Evolutionary conservation across 2,888 invertebrate species (phyloP).

Genomic region (Drosophila gaucha): DNA sequence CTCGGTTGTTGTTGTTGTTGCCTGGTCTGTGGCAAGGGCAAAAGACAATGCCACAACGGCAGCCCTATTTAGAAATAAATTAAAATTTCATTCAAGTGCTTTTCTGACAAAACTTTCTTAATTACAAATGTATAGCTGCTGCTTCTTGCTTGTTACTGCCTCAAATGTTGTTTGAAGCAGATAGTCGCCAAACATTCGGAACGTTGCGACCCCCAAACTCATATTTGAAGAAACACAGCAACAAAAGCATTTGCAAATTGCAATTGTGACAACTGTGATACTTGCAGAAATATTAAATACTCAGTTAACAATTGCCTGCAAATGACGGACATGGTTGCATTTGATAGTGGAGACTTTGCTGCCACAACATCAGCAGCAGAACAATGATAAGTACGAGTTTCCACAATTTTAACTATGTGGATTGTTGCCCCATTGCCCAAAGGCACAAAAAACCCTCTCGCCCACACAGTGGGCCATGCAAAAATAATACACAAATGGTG

Average conservation of each 20-base stretch:
- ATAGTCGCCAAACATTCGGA: background rate
- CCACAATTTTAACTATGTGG: constrained; percentile 29
- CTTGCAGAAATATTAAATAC: background rate
- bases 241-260: background rate
- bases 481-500: constrained; percentile 66
- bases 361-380: constrained; percentile 9
- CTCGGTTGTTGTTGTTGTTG: constrained; percentile 31
- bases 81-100: constrained; percentile 78
- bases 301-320: constrained; percentile 43
- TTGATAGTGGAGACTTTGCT: constrained; percentile 45
- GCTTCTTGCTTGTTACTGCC: constrained; percentile 9
- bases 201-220: constrained; percentile 7
- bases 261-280: background rate
- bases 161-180: constrained; percentile 18
- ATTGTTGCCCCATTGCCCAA: constrained; percentile 39
- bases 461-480: constrained; percentile 56
- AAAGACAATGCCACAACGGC: constrained; percentile 31
- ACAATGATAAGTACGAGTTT: constrained; percentile 13
- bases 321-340: constrained; percentile 43
- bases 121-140: constrained; percentile 68
- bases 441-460: constrained; percentile 34
- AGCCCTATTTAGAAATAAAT: constrained; percentile 73
- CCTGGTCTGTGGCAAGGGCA: constrained; percentile 45
- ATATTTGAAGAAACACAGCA: background rate
- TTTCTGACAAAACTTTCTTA: constrained; percentile 74